Percentiles rank a stretch among this genome's conserved stretches.
Evolutionary conservation across 1,140 invertebrate genomes (phyloP).

Genomic region (Drosophila pandora): DNA sequence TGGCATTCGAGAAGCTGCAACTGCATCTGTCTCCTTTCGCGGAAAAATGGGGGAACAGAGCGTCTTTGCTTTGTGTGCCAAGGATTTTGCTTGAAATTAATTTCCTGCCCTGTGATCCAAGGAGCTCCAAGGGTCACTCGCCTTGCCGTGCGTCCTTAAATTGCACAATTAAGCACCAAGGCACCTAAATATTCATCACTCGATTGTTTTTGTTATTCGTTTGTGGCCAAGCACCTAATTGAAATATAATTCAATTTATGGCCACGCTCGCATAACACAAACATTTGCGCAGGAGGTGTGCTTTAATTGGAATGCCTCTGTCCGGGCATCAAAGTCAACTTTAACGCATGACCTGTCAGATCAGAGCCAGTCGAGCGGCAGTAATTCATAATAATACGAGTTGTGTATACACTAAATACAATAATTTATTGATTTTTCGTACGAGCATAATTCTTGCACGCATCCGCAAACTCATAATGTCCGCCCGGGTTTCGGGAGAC

Average conservation of each 20-base stretch:
- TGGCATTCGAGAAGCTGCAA: constrained; percentile 16
- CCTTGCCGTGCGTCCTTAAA: not conserved
- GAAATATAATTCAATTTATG: constrained; percentile 76
- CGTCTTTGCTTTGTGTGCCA: constrained; percentile 45
- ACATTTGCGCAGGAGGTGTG: constrained; percentile 25
- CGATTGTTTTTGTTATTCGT: constrained; percentile 44
- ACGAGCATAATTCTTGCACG: constrained; percentile 28
- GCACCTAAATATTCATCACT: not conserved
- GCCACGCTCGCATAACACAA: constrained; percentile 5
- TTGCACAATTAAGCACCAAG: not conserved
- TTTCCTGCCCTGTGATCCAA: constrained; percentile 30
- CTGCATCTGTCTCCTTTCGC: constrained; percentile 31
- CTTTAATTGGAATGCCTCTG: constrained; percentile 68
- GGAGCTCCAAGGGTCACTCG: not conserved
- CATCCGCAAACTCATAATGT: constrained; percentile 36
- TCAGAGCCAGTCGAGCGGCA: constrained; percentile 52
- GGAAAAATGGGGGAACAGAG: not conserved
- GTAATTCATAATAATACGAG: constrained; percentile 71
- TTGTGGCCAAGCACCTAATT: constrained; percentile 58
- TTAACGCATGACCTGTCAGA: constrained; percentile 43
- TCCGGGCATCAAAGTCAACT: constrained; percentile 41
- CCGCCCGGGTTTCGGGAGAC: not conserved
- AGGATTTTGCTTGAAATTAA: constrained; percentile 57
- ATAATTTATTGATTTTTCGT: constrained; percentile 78
- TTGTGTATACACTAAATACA: constrained; percentile 69